Evolutionary conservation across 2,888 invertebrate genomes (phyloP), one percentile per base, ranked within the genome.

Genomic region (Drosophila differens): DNA sequence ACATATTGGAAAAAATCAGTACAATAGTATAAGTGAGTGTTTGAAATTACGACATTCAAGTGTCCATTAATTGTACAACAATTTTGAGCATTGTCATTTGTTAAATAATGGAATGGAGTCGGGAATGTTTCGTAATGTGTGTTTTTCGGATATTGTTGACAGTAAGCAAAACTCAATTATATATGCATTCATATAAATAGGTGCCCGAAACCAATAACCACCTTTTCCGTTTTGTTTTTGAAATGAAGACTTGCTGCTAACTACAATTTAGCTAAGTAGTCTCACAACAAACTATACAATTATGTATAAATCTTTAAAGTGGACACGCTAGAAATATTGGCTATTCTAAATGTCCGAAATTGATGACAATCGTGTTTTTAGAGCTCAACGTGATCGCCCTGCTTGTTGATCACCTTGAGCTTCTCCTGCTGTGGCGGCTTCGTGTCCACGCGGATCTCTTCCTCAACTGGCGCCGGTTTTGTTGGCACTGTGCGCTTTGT

Each of bases 341-440:
- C 30, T 47, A 55, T 54, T 54, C 65, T 58, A 33, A 64, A 53
- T 47, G 47, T 54, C 44, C 49, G 32, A n/a, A 30, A 39, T 55
- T n/a, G 32, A 49, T 52, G 44, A 37, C 52, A 28, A 39, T 16
- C 37, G 54, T 28, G 9, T 9, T 4, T 25, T 91, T 93, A 93
- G 35, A 93, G 88, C 72, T 93, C 93, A 25, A 92, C 90, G 32
- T 93, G 93, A 28, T 81, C 83, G 47, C 95, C 95, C 69, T 94
- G 94, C 83, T 94, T 95, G 84, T 94, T 95, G 68, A 95, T 95
- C 4, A 95, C 95, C 92, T 95, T 95, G 33, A 95, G 93, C 58
- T 94, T 95, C 77, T 95, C 94, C 70, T 94, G 94, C 79, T 92
- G 92, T 1, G 95, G 95, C 65, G 95, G 94, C 28, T 92, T 91